phyloP scores from a whole-genome alignment of 1,140 invertebrate genomes.

The Drosophila pandora region DNA sequence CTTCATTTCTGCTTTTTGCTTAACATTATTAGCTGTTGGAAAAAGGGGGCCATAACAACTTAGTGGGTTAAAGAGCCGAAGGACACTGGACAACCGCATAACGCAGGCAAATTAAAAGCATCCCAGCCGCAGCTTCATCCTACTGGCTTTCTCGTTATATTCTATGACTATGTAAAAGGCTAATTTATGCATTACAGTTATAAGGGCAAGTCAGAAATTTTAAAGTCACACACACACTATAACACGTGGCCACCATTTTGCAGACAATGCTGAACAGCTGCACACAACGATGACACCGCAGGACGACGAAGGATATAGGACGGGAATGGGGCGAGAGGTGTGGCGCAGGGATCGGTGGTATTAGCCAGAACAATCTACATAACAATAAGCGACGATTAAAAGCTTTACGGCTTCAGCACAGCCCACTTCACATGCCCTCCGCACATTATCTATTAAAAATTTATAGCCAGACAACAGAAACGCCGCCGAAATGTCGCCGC shows the following conservation, averaged over 20 bases:
- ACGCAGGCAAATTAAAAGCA: conserved; percentile 46
- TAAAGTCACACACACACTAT: conserved; percentile 25
- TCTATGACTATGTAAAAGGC: conserved; percentile 57
- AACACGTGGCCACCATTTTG: conserved; percentile 30
- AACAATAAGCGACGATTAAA: conserved; percentile 81
- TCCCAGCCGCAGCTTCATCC: conserved; percentile 25
- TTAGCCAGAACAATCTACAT: conserved; percentile 77
- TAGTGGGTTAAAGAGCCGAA: conserved; percentile 10
- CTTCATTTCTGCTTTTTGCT: background rate
- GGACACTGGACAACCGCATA: conserved; percentile 25
- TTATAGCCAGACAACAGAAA: conserved; percentile 73
- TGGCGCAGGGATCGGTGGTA: conserved; percentile 24
- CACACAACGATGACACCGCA: conserved; percentile 2
- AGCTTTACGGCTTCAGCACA: conserved; percentile 68
- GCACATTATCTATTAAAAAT: conserved; percentile 81
- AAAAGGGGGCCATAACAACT: background rate
- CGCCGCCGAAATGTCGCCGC: conserved; percentile 55
- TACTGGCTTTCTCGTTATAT: conserved; percentile 29
- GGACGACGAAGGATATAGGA: background rate
- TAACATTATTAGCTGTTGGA: background rate
- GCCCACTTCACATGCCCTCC: conserved; percentile 71
- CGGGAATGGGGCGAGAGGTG: background rate
- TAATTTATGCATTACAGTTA: conserved; percentile 79
- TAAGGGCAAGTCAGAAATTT: conserved; percentile 45
- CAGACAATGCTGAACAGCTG: conserved; percentile 17